Percentiles rank a stretch among this genome's conserved stretches.
phyloP scores from a whole-genome alignment of 2,113 vertebrate genomes.

The Puma concolor region DNA sequence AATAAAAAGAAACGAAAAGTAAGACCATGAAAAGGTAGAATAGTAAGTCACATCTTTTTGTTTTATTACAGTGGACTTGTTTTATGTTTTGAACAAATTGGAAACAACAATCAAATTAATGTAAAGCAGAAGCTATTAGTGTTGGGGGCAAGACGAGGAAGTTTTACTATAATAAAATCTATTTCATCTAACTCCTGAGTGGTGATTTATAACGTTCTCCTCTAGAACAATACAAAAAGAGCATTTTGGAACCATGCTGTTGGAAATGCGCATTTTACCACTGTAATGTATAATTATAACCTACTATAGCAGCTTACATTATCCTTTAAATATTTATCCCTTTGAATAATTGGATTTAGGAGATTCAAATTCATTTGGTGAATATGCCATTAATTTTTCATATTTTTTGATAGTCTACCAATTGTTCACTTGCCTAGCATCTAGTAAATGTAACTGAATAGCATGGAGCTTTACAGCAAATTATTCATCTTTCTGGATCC shows the following conservation, averaged over 20 bases:
- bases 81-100: slow-evolving; percentile 65
- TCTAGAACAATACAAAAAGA: slow-evolving; percentile 56
- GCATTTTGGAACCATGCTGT: slow-evolving; percentile 33
- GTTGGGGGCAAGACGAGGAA: slow-evolving; percentile 3
- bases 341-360: slow-evolving; percentile 76
- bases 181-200: slow-evolving; percentile 58
- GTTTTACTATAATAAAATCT: slow-evolving; percentile 56
- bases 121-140: slow-evolving; percentile 52
- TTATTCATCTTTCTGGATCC: slow-evolving; percentile 44
- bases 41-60: background rate
- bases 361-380: slow-evolving; percentile 72
- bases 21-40: background rate
- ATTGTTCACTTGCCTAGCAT: slow-evolving; percentile 57
- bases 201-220: slow-evolving; percentile 58
- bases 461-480: slow-evolving; percentile 49
- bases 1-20: background rate
- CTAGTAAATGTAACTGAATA: slow-evolving; percentile 51
- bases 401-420: slow-evolving; percentile 63
- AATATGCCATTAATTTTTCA: slow-evolving; percentile 74
- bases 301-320: slow-evolving; percentile 50
- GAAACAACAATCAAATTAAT: slow-evolving; percentile 54
- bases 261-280: slow-evolving; percentile 56
- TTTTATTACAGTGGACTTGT: slow-evolving; percentile 29
- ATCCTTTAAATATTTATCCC: slow-evolving; percentile 79
- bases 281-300: slow-evolving; percentile 71